Conservation (phyloP, 2,888 invertebrate species). For the Nymphalis polychloros region DNA sequence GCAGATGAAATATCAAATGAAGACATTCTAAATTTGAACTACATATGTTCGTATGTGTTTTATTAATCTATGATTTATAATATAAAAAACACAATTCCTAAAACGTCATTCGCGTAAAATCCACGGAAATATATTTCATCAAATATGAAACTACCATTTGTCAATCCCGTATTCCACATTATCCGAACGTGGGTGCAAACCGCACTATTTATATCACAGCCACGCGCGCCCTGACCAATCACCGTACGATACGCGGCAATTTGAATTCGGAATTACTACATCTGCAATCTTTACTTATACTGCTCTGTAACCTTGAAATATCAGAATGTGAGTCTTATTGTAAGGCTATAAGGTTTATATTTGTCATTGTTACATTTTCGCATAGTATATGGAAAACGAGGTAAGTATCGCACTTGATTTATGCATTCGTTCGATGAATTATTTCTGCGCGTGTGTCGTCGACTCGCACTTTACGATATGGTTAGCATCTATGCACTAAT, state of each 20-base stretch:
- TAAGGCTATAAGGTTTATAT: conserved; percentile 30
- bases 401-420: conserved; percentile 73
- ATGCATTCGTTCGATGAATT: conserved; percentile 78
- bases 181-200: conserved; percentile 61
- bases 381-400: conserved; percentile 40
- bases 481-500: conserved; percentile 41
- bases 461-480: conserved; percentile 61
- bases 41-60: neutral
- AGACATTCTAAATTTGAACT: too few species aligned
- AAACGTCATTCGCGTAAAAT: neutral
- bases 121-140: conserved; percentile 6
- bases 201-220: conserved; percentile 77
- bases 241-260: conserved; percentile 74
- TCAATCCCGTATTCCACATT: conserved; percentile 64
- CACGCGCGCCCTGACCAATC: conserved; percentile 76
- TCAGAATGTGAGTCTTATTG: conserved; percentile 30
- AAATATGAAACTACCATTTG: conserved; percentile 43
- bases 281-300: conserved; percentile 53
- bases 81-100: neutral
- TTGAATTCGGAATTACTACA: conserved; percentile 73
- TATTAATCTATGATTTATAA: neutral
- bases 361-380: conserved; percentile 15
- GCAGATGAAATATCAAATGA: too few species aligned
- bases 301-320: conserved; percentile 33
- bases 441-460: conserved; percentile 67